Percentiles rank a stretch among this genome's conserved stretches.
Evolutionary conservation across 37 sponge, comb jelly and placozoan species (phyloP).

Genomic region (Cliona cf. orientalis): DNA sequence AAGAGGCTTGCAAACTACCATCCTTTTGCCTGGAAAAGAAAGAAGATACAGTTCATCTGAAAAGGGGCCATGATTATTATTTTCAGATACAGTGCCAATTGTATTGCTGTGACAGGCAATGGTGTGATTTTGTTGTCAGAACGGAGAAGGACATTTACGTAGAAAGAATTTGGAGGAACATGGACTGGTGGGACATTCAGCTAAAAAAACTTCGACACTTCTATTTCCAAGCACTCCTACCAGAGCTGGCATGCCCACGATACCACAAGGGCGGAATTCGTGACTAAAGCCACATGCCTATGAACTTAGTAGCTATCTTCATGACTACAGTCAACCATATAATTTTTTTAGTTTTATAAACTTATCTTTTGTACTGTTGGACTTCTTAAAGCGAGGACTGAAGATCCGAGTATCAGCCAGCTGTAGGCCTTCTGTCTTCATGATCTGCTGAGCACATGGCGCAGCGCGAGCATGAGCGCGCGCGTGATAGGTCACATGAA

Average conservation of each 20-base stretch:
- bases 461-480: too few relatives aligned
- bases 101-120: conserved; percentile 13
- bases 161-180: not conserved
- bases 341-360: too few relatives aligned
- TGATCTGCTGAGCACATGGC: too few relatives aligned
- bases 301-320: too few relatives aligned
- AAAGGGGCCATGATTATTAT: conserved; percentile 24
- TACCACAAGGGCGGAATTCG: conserved; percentile 32
- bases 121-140: conserved; percentile 40
- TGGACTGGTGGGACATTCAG: not conserved
- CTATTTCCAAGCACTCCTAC: conserved; percentile 16
- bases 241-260: conserved; percentile 32
- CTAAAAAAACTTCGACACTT: conserved; percentile 14
- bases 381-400: not conserved
- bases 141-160: conserved; percentile 7
- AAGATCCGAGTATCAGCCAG: not conserved
- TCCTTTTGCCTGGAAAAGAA: not conserved
- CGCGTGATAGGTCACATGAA: too few relatives aligned
- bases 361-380: too few relatives aligned
- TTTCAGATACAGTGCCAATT: conserved; percentile 36
- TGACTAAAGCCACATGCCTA: too few relatives aligned
- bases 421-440: conserved; percentile 76
- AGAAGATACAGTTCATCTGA: not conserved
- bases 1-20: not conserved
- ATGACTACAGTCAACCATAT: too few relatives aligned